These are phyloP conservation scores for Rousettus madagascariensis DNA, from an alignment of 2,797 vertebrate species.

Conservation along the genomic window DNA sequence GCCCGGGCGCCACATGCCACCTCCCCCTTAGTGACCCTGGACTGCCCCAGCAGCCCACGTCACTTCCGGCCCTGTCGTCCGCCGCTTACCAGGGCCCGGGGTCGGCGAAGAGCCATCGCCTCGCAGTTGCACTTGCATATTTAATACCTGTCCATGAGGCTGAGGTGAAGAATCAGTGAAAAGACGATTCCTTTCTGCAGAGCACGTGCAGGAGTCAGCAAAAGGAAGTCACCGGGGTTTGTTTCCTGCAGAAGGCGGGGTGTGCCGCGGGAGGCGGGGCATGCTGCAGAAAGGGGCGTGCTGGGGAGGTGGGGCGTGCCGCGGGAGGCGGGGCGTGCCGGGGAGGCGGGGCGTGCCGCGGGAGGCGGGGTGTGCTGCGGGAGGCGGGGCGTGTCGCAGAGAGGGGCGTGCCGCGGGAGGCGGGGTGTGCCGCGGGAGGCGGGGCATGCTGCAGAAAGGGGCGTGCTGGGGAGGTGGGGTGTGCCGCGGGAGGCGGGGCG, in stretches of 20 bases:
- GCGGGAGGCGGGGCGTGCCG: too few relatives aligned
- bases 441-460: too few relatives aligned
- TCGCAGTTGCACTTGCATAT: not conserved
- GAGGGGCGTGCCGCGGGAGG: too few relatives aligned
- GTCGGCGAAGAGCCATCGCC: not conserved
- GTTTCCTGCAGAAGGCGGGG: not conserved
- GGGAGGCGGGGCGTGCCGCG: too few relatives aligned
- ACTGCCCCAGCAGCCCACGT: not conserved
- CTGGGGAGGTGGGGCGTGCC: too few relatives aligned
- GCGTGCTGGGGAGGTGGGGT: too few relatives aligned
- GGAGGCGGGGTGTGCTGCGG: too few relatives aligned
- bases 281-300: too few relatives aligned
- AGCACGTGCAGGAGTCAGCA: not conserved
- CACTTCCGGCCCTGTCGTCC: not conserved
- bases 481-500: too few relatives aligned
- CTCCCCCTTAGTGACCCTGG: not conserved
- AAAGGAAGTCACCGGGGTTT: slow-evolving; percentile 4
- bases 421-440: too few relatives aligned
- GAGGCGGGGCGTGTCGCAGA: too few relatives aligned
- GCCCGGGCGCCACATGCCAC: not conserved
- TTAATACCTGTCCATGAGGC: slow-evolving; percentile 33
- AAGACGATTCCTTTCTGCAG: not conserved
- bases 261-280: too few relatives aligned
- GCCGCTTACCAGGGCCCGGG: not conserved
- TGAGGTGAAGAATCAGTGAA: not conserved